These are phyloP conservation scores for Mantis religiosa DNA, from an alignment of 2,888 invertebrate species.

Conservation along the genomic window DNA sequence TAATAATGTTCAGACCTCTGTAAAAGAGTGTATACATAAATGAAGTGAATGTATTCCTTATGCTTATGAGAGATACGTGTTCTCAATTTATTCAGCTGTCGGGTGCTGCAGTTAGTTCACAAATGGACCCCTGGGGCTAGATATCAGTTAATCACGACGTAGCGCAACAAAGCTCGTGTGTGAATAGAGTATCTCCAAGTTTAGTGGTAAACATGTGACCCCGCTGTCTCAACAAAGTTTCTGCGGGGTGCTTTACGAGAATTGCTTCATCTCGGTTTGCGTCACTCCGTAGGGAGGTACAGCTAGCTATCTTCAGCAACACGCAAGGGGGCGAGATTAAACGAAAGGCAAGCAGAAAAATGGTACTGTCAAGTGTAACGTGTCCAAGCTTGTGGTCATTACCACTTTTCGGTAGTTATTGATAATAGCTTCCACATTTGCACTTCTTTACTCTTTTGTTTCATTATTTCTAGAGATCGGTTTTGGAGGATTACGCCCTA, in stretches of 20 bases:
- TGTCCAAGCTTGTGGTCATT: not conserved
- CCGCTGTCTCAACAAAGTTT: not conserved
- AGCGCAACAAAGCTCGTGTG: not conserved
- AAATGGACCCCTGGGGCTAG: not conserved
- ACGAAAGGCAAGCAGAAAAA: not conserved
- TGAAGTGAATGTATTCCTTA: too few species aligned
- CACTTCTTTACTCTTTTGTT: too few species aligned
- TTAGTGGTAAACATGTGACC: not conserved
- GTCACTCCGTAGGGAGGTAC: not conserved
- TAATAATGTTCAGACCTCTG: too few species aligned
- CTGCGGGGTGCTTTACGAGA: not conserved
- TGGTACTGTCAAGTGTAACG: not conserved
- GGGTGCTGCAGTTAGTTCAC: too few species aligned
- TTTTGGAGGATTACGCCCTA: too few species aligned
- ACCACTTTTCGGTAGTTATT: not conserved
- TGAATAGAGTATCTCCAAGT: not conserved
- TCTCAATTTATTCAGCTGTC: too few species aligned
- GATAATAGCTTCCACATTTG: not conserved
- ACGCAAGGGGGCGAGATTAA: not conserved
- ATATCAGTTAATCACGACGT: not conserved
- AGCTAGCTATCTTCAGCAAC: too few species aligned
- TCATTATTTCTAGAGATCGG: too few species aligned
- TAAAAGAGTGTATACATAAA: too few species aligned
- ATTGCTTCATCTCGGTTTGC: not conserved
- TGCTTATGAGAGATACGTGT: too few species aligned